Evolutionary conservation across 2,113 vertebrate species (phyloP).

Genomic region (Riparia riparia): DNA sequence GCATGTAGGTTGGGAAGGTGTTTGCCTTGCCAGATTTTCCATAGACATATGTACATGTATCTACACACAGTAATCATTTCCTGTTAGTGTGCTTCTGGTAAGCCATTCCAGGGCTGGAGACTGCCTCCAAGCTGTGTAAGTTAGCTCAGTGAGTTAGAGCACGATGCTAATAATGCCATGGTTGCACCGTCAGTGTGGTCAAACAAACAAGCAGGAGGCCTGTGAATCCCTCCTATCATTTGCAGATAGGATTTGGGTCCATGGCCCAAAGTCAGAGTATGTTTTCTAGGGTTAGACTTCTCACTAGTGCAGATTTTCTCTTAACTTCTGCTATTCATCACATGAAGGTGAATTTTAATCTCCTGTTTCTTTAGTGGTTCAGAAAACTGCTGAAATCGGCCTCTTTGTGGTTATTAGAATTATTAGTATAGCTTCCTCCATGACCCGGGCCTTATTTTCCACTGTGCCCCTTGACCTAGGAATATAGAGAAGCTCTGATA

Average conservation of each 20-base stretch:
- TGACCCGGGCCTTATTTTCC: background rate
- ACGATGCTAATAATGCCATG: fast-evolving
- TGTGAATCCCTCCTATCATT: background rate
- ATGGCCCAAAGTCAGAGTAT: background rate
- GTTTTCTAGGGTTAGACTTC: background rate
- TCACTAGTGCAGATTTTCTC: background rate
- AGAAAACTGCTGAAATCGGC: background rate
- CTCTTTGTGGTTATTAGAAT: background rate
- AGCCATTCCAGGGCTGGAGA: background rate
- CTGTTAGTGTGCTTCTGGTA: background rate
- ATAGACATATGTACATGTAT: background rate
- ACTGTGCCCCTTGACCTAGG: background rate
- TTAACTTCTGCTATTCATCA: background rate
- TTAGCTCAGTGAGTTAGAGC: background rate
- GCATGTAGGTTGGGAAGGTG: background rate
- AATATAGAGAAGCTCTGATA: background rate
- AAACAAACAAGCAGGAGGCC: background rate
- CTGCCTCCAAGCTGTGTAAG: background rate
- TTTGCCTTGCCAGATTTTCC: background rate
- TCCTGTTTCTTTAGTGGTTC: background rate
- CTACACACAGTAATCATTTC: background rate
- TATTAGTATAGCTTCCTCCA: background rate
- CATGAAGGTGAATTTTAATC: background rate
- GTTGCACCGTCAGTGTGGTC: background rate
- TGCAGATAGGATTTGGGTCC: background rate